phyloP scores from a whole-genome alignment of 2,888 invertebrate genomes.

The Yponomeuta evonymella region DNA sequence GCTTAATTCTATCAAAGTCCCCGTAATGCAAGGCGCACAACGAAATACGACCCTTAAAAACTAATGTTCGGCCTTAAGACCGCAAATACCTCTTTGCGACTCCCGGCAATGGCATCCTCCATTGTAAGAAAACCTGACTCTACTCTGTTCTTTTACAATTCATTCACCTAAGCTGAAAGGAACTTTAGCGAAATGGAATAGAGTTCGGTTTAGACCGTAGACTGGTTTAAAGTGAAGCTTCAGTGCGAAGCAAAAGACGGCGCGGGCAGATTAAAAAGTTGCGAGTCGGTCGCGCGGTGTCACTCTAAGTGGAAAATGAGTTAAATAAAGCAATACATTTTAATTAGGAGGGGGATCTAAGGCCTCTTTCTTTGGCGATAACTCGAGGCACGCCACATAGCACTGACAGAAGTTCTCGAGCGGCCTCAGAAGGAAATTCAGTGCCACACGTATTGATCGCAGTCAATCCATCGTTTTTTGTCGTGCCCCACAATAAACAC shows the following conservation, averaged over 20 bases:
- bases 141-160: constrained; percentile 31
- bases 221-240: constrained; percentile 37
- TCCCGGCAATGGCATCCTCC: constrained; percentile 51
- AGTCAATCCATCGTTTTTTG: no score
- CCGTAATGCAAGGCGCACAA: constrained; percentile 66
- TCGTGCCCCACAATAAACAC: no score
- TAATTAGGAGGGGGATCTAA: constrained; percentile 70
- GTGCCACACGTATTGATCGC: no score
- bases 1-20: constrained; percentile 70
- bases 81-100: constrained; percentile 75
- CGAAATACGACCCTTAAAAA: constrained; percentile 75
- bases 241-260: constrained; percentile 46
- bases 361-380: constrained; percentile 55
- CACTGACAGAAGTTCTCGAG: background rate
- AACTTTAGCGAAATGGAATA: constrained; percentile 24
- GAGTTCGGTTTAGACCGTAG: constrained; percentile 26
- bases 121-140: constrained; percentile 51
- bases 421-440: no score
- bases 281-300: constrained; percentile 69
- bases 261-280: constrained; percentile 72
- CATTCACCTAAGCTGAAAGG: constrained; percentile 27
- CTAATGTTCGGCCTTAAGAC: constrained; percentile 73
- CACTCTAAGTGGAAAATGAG: constrained; percentile 76
- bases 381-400: background rate
- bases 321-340: constrained; percentile 77